These are phyloP conservation scores for Antheraea assamensis DNA, from an alignment of 2,888 invertebrate species.

Conservation along the genomic window DNA sequence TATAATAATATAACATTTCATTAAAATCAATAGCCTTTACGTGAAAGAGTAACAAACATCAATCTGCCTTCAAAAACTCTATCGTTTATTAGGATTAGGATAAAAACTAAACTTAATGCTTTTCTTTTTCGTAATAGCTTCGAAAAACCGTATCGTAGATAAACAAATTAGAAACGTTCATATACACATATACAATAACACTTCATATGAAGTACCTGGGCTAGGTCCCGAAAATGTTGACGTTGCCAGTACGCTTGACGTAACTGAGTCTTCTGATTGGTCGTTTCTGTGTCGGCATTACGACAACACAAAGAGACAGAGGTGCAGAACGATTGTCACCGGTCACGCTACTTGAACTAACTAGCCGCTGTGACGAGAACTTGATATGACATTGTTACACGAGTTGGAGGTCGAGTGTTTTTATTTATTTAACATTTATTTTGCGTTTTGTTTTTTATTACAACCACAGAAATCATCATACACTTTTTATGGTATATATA, in stretches of 20 bases:
- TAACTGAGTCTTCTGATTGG: slow-evolving; percentile 43
- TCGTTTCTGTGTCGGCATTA: slow-evolving; percentile 31
- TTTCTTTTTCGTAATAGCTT: no score
- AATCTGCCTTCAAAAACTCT: no score
- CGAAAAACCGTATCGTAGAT: no score
- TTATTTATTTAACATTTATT: slow-evolving; percentile 34
- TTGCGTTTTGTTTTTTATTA: slow-evolving; percentile 3
- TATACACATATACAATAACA: no score
- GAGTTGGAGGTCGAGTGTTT: slow-evolving; percentile 38
- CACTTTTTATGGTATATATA: no score
- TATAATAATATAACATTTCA: no score
- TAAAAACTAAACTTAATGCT: no score
- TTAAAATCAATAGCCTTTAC: no score
- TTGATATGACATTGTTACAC: slow-evolving; percentile 60
- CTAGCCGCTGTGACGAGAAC: slow-evolving; percentile 58
- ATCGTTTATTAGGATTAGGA: no score
- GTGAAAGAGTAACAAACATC: no score
- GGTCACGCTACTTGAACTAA: slow-evolving; percentile 49
- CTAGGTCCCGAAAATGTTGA: slow-evolving; percentile 43
- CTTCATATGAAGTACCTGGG: neutral
- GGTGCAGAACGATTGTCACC: slow-evolving; percentile 52
- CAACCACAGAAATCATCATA: neutral
- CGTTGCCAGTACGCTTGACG: slow-evolving; percentile 37
- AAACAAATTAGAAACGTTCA: neutral
- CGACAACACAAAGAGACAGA: slow-evolving; percentile 53